Evolutionary conservation across 2,888 invertebrate genomes (phyloP), one percentile per base, ranked within the genome.

Genomic region (Cephalotes varians): DNA sequence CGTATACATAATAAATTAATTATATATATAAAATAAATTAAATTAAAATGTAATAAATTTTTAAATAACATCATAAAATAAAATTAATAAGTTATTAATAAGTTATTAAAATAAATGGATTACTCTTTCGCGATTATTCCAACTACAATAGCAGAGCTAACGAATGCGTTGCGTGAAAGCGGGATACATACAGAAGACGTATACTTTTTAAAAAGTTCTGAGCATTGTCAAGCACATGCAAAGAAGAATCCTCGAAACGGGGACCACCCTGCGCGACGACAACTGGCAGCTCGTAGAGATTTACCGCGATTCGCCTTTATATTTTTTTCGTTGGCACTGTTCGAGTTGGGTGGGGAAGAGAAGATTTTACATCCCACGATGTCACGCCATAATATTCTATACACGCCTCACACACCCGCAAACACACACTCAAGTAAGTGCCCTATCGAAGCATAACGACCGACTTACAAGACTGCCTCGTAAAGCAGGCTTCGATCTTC

Each of bases 401-500:
- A 77, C 77, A 44, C 77, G 40, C 67, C 37, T 76, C 28, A 25
- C 31, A 44, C 56, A 28, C 15, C 37, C 15, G 37, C 31, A 37
- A 51, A 40, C 71, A 28, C 56, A 69, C 21, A 72, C 0, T 58
- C 44, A 25, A 31, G 44, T 65, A 47, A 56, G 72, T 47, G 72
- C 25, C 34, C 54, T 71, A 72, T 71, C 77, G 72, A 44, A 21
- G 40, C 44, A 34, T 72, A 56, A 79, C 73, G 77, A 71, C 56
- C 56, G 56, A 79, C 56, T 79, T 79, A 58, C 72, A 44, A 71
- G 73, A 71, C 44, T 40, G 77, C 21, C 72, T 71, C 72, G 73
- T 79, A 71, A 79, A 79, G 77, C 54, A 71, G 34, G 18, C 72
- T 79, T 79, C 73, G 77, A 79, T 79, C 73, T 56, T 79, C 54